These are phyloP conservation scores for Chamaetylas fuelleborni DNA, from an alignment of 2,113 vertebrate species.

Conservation along the genomic window DNA sequence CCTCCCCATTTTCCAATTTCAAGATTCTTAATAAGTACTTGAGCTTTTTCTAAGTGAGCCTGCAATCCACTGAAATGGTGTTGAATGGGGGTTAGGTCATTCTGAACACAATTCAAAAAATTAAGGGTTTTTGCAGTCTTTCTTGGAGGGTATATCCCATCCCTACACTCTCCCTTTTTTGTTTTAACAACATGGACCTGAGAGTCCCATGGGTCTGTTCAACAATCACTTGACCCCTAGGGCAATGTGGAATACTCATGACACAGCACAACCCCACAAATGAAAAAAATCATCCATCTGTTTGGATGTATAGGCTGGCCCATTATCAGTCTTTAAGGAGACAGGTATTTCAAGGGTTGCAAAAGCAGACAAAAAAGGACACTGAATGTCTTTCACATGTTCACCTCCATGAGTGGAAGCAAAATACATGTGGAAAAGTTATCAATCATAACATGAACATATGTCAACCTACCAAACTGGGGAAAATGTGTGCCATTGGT, in stretches of 20 bases:
- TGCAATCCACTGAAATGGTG: neutral
- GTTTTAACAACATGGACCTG: neutral
- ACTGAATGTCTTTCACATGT: fast-evolving
- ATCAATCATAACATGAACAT: neutral
- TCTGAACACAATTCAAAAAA: neutral
- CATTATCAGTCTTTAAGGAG: neutral
- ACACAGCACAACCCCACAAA: neutral
- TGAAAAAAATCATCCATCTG: neutral
- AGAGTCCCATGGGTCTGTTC: neutral
- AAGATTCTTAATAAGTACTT: neutral
- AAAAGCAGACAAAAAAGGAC: neutral
- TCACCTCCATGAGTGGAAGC: neutral
- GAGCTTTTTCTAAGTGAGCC: neutral
- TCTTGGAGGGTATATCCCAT: neutral
- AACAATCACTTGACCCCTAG: neutral
- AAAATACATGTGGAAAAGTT: neutral
- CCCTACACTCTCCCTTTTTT: neutral
- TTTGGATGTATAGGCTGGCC: neutral
- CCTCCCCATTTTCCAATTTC: neutral
- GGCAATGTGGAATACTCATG: neutral
- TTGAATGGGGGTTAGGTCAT: neutral
- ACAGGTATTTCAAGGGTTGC: neutral
- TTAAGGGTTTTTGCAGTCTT: neutral
- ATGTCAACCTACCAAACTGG: neutral
- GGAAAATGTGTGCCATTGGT: neutral